phyloP scores from a whole-genome alignment of 2,797 vertebrate genomes.

The Helarctos malayanus region DNA sequence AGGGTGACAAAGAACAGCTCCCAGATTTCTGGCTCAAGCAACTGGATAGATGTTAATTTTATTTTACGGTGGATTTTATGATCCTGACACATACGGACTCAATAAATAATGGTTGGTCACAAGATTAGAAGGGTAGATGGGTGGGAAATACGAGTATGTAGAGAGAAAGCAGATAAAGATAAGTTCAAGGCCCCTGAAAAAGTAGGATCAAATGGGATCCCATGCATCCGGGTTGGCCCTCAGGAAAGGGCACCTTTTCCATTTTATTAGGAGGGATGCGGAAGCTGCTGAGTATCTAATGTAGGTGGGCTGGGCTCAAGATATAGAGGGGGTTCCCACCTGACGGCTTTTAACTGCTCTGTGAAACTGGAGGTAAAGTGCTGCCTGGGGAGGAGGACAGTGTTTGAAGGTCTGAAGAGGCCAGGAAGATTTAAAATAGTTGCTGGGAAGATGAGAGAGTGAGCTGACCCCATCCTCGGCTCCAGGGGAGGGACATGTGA shows the following conservation, averaged over 20 bases:
- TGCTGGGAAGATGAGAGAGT: background rate
- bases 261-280: background rate
- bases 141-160: background rate
- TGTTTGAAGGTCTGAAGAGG: background rate
- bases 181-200: background rate
- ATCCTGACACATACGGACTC: background rate
- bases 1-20: background rate
- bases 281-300: background rate
- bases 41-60: background rate
- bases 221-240: background rate
- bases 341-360: background rate
- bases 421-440: background rate
- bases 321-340: background rate
- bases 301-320: background rate
- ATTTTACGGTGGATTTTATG: conserved; percentile 13
- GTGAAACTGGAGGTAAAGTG: background rate
- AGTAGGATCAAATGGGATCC: background rate
- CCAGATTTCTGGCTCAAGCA: conserved; percentile 14
- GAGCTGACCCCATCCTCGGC: background rate
- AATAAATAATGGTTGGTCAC: background rate
- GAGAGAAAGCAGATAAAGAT: background rate
- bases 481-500: background rate
- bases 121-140: background rate
- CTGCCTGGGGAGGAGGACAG: background rate
- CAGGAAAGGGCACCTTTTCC: background rate